Evolutionary conservation across 2,888 invertebrate species (phyloP), one percentile per base, ranked within the genome.

Genomic region (Callyntrura guangdongensis): DNA sequence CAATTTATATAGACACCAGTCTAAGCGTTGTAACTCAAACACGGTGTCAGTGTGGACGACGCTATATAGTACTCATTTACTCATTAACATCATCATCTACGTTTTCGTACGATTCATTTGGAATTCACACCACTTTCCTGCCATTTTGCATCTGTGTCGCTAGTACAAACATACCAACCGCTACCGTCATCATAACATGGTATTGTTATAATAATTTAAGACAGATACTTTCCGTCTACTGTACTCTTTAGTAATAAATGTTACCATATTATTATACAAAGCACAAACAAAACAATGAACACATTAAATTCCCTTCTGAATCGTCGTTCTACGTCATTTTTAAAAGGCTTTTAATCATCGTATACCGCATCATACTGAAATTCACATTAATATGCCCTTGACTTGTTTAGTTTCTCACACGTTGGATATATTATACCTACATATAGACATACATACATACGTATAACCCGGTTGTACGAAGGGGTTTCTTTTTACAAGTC

Each of bases 11-110:
- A 61, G 47, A 64, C 45, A 47, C 86, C 6, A 36, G 2, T 61
- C 47, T 47, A 86, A 86, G 77, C 86, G 86, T 47, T 86, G 49
- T 22, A 85, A 86, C 77, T 86, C 86, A n/a, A n/a, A 59, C 61
- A 49, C 82, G n/a, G 17, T 86, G 74, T 61, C 61, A 47, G 72
- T 45, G 17, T 72, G 11, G 47, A 47, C 17, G 47, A 72, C 20
- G 9, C 69, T 36, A 36, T 36, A 36, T 67, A 67, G 27, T 67
- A 72, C 36, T 72, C 69, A 72, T 72, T 72, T 67, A 72, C 36
- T 72, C 69, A 72, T 72, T 72, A 72, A 17, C 69, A 17, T 72
- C 17, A 67, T 67, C 64, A 69, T 20, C 47, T 11, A 20, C 45
- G 20, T 72, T 47, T 20, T 20, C 47, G 20, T 72, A 47, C 47